These are phyloP conservation scores for Cynopterus brachyotis DNA, from an alignment of 2,113 vertebrate species.

Conservation along the genomic window DNA sequence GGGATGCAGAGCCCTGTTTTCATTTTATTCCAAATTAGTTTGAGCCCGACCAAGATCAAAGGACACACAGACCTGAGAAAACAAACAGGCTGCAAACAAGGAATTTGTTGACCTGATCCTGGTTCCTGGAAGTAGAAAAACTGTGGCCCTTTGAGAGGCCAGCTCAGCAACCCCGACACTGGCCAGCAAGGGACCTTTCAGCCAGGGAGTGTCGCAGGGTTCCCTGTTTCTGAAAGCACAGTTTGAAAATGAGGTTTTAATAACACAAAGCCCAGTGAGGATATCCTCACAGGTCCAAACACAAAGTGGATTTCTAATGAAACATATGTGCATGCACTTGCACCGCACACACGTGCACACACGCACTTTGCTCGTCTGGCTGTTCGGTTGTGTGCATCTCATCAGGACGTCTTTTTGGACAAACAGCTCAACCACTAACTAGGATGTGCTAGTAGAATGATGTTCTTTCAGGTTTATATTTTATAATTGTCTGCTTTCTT, in stretches of 20 bases:
- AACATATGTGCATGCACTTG: rapidly evolving
- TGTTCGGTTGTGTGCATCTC: background rate
- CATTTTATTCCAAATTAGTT: slow-evolving; percentile 55
- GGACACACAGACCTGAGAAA: background rate
- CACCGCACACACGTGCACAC: background rate
- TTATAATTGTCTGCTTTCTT: background rate
- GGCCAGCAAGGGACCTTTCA: background rate
- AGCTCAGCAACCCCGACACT: background rate
- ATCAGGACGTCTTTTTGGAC: background rate
- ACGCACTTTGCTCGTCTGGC: no score
- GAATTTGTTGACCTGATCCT: slow-evolving; percentile 21
- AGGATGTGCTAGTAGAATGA: rapidly evolving
- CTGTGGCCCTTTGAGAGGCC: background rate
- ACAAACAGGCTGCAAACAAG: slow-evolving; percentile 50
- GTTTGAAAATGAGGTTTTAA: background rate
- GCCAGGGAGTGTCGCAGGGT: background rate
- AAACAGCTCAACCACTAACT: background rate
- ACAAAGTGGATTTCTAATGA: background rate
- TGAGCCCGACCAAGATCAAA: slow-evolving; percentile 54
- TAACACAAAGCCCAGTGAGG: background rate
- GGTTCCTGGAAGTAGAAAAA: slow-evolving; percentile 21
- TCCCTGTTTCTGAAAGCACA: background rate
- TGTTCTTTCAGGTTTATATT: background rate
- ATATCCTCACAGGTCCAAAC: background rate
- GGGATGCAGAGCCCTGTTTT: slow-evolving; percentile 12